phyloP scores from a whole-genome alignment of 2,113 vertebrate species.

The Hucho hucho region DNA sequence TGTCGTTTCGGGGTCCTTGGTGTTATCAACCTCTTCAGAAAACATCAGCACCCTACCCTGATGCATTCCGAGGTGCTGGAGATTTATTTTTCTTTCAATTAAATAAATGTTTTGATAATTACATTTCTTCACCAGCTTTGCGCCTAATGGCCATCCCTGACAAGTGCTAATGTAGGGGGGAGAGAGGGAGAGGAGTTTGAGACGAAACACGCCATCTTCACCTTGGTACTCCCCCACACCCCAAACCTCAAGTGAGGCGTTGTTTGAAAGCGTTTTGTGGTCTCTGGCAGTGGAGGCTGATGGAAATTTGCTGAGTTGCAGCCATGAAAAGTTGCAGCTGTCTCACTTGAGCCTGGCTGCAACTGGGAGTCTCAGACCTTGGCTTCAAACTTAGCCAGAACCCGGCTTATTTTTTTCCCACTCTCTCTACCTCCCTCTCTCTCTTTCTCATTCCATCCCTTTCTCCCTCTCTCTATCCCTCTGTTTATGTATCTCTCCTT shows the following conservation, averaged over 20 bases:
- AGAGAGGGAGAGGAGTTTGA: slow-evolving; percentile 64
- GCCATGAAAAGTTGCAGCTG: slow-evolving; percentile 89
- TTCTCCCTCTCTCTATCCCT: not conserved
- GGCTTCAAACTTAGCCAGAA: slow-evolving; percentile 72
- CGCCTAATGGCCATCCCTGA: slow-evolving; percentile 86
- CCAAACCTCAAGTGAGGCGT: slow-evolving; percentile 77
- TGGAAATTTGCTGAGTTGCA: slow-evolving; percentile 89
- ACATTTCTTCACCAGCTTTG: slow-evolving; percentile 85
- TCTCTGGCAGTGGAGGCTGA: slow-evolving; percentile 82
- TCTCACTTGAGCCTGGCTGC: slow-evolving; percentile 75
- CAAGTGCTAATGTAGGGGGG: slow-evolving; percentile 88
- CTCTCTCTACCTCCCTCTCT: slow-evolving; percentile 77
- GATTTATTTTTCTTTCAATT: slow-evolving; percentile 99
- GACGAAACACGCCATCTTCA: slow-evolving; percentile 87
- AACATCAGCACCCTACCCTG: slow-evolving; percentile 86
- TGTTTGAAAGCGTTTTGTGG: slow-evolving; percentile 90
- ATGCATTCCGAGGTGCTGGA: slow-evolving; percentile 88
- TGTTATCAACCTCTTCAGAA: slow-evolving; percentile 90
- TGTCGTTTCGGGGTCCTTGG: slow-evolving; percentile 71
- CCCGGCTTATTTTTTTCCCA: slow-evolving; percentile 58
- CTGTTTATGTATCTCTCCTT: slow-evolving; percentile 3
- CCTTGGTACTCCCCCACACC: slow-evolving; percentile 7
- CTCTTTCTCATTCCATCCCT: not conserved
- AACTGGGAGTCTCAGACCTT: slow-evolving; percentile 74
- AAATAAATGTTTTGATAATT: slow-evolving; percentile 98